Evolutionary conservation across 2,888 invertebrate species (phyloP).

Genomic region (Lasioglossum villosulum): DNA sequence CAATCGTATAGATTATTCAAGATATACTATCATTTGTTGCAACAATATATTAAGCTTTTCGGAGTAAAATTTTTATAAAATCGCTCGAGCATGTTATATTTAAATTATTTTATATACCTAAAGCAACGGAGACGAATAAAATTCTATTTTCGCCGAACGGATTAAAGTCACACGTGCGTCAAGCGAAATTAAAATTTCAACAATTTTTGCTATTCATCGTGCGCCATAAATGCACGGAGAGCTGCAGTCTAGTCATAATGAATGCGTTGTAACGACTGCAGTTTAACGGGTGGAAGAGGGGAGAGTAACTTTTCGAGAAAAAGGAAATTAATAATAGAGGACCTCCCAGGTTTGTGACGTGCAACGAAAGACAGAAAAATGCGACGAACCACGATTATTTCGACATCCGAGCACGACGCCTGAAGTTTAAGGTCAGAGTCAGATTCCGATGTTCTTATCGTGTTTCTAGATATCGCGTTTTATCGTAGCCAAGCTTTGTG

Average conservation of each 20-base stretch:
- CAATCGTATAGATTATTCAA: no score
- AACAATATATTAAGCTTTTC: neutral
- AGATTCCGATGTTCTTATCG: conserved; percentile 65
- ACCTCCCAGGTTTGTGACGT: neutral
- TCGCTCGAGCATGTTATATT: neutral
- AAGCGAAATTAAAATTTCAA: neutral
- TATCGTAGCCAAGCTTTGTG: conserved; percentile 43
- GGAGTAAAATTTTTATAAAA: neutral
- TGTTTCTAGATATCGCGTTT: conserved; percentile 41
- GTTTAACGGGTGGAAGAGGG: neutral
- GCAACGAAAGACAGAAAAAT: neutral
- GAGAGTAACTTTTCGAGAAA: neutral
- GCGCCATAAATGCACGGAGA: neutral
- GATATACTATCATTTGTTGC: neutral
- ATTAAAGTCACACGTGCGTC: neutral
- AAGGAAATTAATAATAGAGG: neutral
- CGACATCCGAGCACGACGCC: conserved; percentile 27
- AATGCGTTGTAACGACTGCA: neutral
- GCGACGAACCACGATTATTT: neutral
- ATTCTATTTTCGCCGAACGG: neutral
- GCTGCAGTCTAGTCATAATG: neutral
- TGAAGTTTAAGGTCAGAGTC: conserved; percentile 74
- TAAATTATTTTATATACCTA: no score
- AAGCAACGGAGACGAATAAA: neutral
- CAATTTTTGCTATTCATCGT: neutral